Evolutionary conservation across 1,140 invertebrate genomes (phyloP).

Genomic region (Nasonia vitripennis): DNA sequence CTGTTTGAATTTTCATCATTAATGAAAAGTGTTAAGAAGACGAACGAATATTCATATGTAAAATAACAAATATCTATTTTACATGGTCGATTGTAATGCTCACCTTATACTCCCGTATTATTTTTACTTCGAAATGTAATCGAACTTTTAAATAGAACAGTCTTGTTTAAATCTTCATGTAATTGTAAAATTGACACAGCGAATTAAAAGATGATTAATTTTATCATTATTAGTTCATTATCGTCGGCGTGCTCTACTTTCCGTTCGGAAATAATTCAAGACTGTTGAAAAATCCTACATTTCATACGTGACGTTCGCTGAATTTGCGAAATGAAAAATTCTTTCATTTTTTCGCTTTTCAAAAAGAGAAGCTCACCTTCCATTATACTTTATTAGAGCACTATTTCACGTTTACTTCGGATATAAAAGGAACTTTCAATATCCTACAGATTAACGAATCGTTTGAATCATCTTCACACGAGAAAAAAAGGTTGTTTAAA

Average conservation of each 20-base stretch:
- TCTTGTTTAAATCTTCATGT: too few relatives aligned
- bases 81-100: not conserved
- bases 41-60: not conserved
- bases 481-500: constrained; percentile 1
- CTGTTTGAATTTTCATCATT: not conserved
- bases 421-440: not conserved
- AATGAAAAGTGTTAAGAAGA: not conserved
- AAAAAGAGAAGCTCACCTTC: not conserved
- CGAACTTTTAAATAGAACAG: too few relatives aligned
- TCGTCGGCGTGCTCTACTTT: not conserved
- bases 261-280: not conserved
- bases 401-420: not conserved
- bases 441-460: not conserved
- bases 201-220: not conserved
- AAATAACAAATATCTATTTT: not conserved
- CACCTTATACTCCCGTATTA: not conserved
- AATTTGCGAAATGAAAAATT: not conserved
- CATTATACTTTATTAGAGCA: not conserved
- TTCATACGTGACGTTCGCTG: not conserved
- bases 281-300: not conserved
- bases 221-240: not conserved
- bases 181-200: too few relatives aligned
- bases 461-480: not conserved
- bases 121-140: not conserved
- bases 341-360: not conserved